phyloP scores from a whole-genome alignment of 2,113 vertebrate species.

The Cololabis saira region DNA sequence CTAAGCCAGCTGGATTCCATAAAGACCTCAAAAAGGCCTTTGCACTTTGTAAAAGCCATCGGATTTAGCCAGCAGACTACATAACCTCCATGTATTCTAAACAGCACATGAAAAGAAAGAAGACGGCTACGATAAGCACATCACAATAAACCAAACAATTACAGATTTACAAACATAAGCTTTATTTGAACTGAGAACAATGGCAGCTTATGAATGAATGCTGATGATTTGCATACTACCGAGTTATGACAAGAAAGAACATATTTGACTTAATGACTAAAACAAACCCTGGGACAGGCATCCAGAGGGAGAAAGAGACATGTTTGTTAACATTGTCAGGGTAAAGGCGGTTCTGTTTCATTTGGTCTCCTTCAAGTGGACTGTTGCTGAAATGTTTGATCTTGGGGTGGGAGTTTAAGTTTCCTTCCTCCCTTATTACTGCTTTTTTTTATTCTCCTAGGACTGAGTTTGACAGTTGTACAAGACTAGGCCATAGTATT shows the following conservation, averaged over 20 bases:
- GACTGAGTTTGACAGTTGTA: conserved; percentile 44
- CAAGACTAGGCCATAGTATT: not conserved
- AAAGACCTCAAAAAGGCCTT: conserved; percentile 67
- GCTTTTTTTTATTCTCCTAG: conserved; percentile 52
- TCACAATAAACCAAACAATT: conserved; percentile 73
- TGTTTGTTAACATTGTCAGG: conserved; percentile 70
- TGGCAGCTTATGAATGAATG: conserved; percentile 56
- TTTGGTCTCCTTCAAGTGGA: conserved; percentile 51
- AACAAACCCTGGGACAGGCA: conserved; percentile 70
- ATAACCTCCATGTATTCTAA: conserved; percentile 69
- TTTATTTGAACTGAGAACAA: conserved; percentile 75
- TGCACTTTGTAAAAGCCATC: conserved; percentile 64
- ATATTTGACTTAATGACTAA: conserved; percentile 70
- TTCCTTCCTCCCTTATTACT: not conserved
- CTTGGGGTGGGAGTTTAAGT: not conserved
- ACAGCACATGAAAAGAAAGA: conserved; percentile 79
- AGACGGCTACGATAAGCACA: conserved; percentile 63
- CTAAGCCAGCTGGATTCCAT: conserved; percentile 74
- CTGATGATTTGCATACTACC: conserved; percentile 75
- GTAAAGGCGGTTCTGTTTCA: conserved; percentile 56
- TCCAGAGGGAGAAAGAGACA: conserved; percentile 54
- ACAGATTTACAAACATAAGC: conserved; percentile 66
- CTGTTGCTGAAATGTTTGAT: conserved; percentile 57
- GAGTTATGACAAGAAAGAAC: conserved; percentile 47
- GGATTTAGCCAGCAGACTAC: conserved; percentile 65